phyloP scores from a whole-genome alignment of 2,797 vertebrate species.

The Xiphorhynchus erythropygius region DNA sequence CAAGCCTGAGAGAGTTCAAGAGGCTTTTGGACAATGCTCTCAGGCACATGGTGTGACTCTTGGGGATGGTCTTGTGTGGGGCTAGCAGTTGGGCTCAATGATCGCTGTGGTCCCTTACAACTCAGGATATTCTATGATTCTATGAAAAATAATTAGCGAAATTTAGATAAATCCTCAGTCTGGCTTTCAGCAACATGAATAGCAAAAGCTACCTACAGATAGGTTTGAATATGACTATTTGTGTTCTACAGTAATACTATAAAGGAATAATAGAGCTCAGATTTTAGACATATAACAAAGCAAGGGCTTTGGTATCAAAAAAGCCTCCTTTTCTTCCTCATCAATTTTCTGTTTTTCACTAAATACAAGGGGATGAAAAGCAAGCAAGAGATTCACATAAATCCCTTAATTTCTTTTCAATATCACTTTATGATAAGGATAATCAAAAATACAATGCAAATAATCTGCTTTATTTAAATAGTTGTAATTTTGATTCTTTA shows the following conservation, averaged over 20 bases:
- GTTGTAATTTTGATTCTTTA: slow-evolving; percentile 50
- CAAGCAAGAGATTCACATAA: slow-evolving; percentile 44
- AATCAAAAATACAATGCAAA: slow-evolving; percentile 54
- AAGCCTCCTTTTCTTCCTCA: slow-evolving; percentile 32
- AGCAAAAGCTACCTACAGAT: slow-evolving; percentile 67
- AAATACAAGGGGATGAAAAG: slow-evolving; percentile 57
- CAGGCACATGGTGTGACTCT: background rate
- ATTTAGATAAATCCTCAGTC: slow-evolving; percentile 73
- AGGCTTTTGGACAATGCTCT: background rate
- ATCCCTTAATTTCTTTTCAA: slow-evolving; percentile 48
- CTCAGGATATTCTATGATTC: background rate
- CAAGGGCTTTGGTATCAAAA: slow-evolving; percentile 37
- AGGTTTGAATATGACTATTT: slow-evolving; percentile 66
- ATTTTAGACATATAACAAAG: slow-evolving; percentile 53
- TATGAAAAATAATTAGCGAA: slow-evolving; percentile 63
- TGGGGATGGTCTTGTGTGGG: background rate
- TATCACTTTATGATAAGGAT: slow-evolving; percentile 50
- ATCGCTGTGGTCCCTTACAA: background rate
- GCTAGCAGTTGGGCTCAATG: accelerated
- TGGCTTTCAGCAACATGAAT: slow-evolving; percentile 72
- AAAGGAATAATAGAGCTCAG: slow-evolving; percentile 57
- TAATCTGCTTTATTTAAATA: slow-evolving; percentile 63
- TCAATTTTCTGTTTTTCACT: slow-evolving; percentile 56
- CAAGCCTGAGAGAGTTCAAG: background rate
- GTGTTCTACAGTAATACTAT: slow-evolving; percentile 55